A percentile compares a stretch with the other conserved stretches of the same genome.
phyloP scores from a whole-genome alignment of 1,140 invertebrate species.

The Triops cancriformis region DNA sequence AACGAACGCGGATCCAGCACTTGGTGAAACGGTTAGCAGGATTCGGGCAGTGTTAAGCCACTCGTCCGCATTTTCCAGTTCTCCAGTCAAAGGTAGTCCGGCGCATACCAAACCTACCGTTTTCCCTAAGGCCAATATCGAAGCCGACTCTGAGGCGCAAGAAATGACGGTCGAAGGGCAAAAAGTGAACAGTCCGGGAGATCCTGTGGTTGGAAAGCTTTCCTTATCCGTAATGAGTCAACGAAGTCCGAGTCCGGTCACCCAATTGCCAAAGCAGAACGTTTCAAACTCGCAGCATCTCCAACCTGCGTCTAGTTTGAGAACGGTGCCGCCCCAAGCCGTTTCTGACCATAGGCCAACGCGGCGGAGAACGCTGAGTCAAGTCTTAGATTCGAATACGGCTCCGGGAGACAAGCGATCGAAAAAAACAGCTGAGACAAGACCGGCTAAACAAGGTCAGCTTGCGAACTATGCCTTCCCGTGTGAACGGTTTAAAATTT shows the following conservation, averaged over 20 bases:
- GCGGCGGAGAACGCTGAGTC: neutral
- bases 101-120: neutral
- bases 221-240: too few species aligned
- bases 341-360: neutral
- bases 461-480: neutral
- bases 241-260: neutral
- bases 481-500: neutral
- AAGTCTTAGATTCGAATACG: neutral
- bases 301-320: neutral
- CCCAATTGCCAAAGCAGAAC: neutral
- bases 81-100: neutral
- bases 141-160: too few species aligned
- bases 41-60: neutral
- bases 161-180: too few species aligned
- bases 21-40: neutral
- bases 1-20: neutral
- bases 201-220: too few species aligned
- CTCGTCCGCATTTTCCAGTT: neutral
- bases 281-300: neutral
- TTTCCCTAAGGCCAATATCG: neutral
- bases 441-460: neutral
- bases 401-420: neutral
- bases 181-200: too few species aligned
- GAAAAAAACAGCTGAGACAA: too few species aligned
- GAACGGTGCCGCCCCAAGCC: too few species aligned